Evolutionary conservation across 2,797 vertebrate species (phyloP).

Genomic region (Phrynocephalus forsythii): DNA sequence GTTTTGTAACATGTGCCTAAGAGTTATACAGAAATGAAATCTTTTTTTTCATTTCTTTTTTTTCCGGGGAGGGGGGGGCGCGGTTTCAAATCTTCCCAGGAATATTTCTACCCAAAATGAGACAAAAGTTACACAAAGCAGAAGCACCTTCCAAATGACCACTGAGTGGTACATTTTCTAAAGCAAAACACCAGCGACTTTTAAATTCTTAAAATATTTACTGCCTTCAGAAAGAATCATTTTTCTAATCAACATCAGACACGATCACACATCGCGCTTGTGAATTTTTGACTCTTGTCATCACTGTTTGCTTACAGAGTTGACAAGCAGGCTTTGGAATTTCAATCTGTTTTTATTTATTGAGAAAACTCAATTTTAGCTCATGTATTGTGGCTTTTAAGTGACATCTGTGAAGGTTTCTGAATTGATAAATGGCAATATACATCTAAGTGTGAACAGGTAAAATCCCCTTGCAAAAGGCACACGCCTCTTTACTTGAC

Average conservation of each 20-base stretch:
- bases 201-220: conserved; percentile 66
- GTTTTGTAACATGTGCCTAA: conserved; percentile 86
- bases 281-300: conserved; percentile 5
- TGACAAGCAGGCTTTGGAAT: neutral
- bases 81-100: conserved; percentile 74
- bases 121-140: conserved; percentile 71
- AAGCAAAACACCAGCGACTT: conserved; percentile 86
- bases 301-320: neutral
- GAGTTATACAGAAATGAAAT: conserved; percentile 78
- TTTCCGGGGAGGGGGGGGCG: conserved; percentile 48
- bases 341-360: conserved; percentile 30
- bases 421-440: conserved; percentile 36
- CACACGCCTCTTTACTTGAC: no score
- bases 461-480: neutral
- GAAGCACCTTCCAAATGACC: conserved; percentile 83
- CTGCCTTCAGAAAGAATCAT: conserved; percentile 71
- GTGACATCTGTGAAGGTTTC: conserved; percentile 51
- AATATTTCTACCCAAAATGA: conserved; percentile 82
- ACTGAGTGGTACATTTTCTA: conserved; percentile 76
- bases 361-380: conserved; percentile 45
- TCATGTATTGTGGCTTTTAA: conserved; percentile 48
- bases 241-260: conserved; percentile 62
- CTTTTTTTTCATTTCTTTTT: conserved; percentile 51
- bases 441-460: neutral
- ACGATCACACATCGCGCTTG: conserved; percentile 48